These are phyloP conservation scores for Scomberomorus guttatus DNA, from an alignment of 2,797 vertebrate species.

Conservation along the genomic window DNA sequence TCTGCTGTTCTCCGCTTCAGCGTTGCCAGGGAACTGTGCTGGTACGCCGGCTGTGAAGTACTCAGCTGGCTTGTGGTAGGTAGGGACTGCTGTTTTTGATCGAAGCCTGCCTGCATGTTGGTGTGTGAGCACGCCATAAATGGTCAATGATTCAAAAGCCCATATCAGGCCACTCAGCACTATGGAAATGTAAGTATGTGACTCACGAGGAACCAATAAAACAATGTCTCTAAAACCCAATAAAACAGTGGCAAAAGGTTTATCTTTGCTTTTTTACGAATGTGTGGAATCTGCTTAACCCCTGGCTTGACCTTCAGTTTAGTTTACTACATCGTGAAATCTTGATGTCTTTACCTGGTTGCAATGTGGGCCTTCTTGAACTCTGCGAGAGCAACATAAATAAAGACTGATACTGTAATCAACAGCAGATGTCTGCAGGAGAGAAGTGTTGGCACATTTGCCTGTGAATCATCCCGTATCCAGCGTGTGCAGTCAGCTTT, in stretches of 20 bases:
- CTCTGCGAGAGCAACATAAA: slow-evolving; percentile 44
- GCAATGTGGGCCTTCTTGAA: slow-evolving; percentile 1
- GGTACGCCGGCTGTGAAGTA: slow-evolving; percentile 67
- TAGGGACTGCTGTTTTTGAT: slow-evolving; percentile 76
- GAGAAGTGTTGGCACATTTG: slow-evolving; percentile 61
- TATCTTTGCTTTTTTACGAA: slow-evolving; percentile 46
- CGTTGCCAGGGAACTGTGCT: slow-evolving; percentile 82
- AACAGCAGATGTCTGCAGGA: slow-evolving; percentile 68
- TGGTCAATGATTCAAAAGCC: slow-evolving; percentile 79
- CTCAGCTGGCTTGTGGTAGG: slow-evolving; percentile 72
- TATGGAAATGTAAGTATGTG: slow-evolving; percentile 73
- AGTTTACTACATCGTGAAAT: slow-evolving; percentile 57
- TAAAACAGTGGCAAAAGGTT: slow-evolving; percentile 56
- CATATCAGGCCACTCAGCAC: slow-evolving; percentile 58
- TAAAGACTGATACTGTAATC: slow-evolving; percentile 61
- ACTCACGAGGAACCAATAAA: slow-evolving; percentile 69
- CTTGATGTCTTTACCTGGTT: slow-evolving; percentile 52
- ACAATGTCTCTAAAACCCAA: slow-evolving; percentile 59
- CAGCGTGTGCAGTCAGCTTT: slow-evolving; percentile 38
- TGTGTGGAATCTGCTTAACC: slow-evolving; percentile 43
- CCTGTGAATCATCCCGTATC: slow-evolving; percentile 63
- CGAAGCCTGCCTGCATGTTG: slow-evolving; percentile 42
- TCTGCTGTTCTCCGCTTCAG: slow-evolving; percentile 62
- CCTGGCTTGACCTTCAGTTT: slow-evolving; percentile 53
- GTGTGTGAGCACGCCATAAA: slow-evolving; percentile 76